These are phyloP conservation scores for Hormaphis cornu DNA, from an alignment of 1,140 invertebrate species.

Conservation along the genomic window DNA sequence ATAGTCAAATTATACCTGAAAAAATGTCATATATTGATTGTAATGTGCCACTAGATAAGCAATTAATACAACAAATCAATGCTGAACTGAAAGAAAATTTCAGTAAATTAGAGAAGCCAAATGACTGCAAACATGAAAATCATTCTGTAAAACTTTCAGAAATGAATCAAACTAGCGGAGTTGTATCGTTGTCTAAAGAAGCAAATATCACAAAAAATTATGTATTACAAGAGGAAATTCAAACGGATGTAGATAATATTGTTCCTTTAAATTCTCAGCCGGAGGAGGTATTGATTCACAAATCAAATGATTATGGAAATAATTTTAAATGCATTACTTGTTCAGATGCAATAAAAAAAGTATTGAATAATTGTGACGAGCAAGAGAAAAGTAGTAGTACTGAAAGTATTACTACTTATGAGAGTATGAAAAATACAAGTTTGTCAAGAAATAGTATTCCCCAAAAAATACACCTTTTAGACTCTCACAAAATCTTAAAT, in stretches of 20 bases:
- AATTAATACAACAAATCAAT: background rate
- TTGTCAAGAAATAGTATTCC: background rate
- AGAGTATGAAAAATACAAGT: background rate
- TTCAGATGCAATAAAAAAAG: background rate
- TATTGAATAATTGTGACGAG: background rate
- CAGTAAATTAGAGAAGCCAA: too few species aligned
- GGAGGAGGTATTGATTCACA: background rate
- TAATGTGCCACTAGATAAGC: background rate
- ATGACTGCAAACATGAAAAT: background rate
- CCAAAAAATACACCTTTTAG: background rate
- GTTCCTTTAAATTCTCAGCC: background rate
- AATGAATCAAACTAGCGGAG: background rate
- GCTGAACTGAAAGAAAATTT: background rate
- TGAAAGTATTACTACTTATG: background rate
- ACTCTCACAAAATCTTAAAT: too few species aligned
- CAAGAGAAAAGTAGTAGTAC: background rate
- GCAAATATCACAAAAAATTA: background rate
- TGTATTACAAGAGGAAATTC: background rate
- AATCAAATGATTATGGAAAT: background rate
- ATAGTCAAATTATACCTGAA: background rate
- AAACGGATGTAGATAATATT: background rate
- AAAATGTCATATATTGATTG: background rate
- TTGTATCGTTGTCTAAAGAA: background rate
- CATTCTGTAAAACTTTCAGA: background rate
- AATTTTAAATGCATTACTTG: background rate